Evolutionary conservation across 2,888 invertebrate genomes (phyloP).

Genomic region (Sesia bembeciformis): DNA sequence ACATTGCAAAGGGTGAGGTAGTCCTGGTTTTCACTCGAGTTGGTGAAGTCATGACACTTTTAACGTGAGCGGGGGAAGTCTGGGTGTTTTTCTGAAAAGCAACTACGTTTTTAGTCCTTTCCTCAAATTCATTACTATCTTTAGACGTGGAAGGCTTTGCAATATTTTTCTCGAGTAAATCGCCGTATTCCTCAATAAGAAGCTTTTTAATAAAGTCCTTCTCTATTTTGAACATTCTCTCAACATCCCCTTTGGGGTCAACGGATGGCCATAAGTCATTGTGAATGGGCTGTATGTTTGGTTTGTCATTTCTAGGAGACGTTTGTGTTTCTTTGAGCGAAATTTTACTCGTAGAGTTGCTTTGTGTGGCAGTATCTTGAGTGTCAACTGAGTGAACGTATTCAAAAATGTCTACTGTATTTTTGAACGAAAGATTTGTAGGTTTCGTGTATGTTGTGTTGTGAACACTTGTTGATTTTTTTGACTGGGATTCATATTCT

Average conservation of each 20-base stretch:
- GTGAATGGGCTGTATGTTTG: slow-evolving; percentile 44
- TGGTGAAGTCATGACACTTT: slow-evolving; percentile 64
- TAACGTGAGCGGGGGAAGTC: slow-evolving; percentile 59
- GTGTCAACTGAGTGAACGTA: slow-evolving; percentile 54
- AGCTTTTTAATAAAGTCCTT: slow-evolving; percentile 62
- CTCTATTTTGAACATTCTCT: slow-evolving; percentile 53
- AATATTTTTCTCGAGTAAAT: slow-evolving; percentile 46
- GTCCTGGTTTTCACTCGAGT: slow-evolving; percentile 54
- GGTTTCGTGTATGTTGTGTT: slow-evolving; percentile 37
- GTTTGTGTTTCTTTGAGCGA: slow-evolving; percentile 64
- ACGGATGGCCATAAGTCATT: slow-evolving; percentile 52
- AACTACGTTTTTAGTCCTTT: slow-evolving; percentile 27
- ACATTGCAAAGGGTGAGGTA: slow-evolving; percentile 48
- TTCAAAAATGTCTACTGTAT: slow-evolving; percentile 56
- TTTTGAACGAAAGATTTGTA: slow-evolving; percentile 50
- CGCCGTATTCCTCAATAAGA: slow-evolving; percentile 57
- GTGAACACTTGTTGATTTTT: slow-evolving; percentile 14
- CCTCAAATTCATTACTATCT: slow-evolving; percentile 15
- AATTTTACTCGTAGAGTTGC: slow-evolving; percentile 35
- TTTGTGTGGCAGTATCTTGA: slow-evolving; percentile 61
- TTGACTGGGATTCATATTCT: slow-evolving; percentile 3
- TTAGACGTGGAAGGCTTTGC: slow-evolving; percentile 52
- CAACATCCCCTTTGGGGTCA: slow-evolving; percentile 48
- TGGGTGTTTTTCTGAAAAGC: slow-evolving; percentile 58
- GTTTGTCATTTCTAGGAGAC: slow-evolving; percentile 38